These are phyloP conservation scores for Abrostola tripartita DNA, from an alignment of 2,888 invertebrate genomes.

Conservation along the genomic window DNA sequence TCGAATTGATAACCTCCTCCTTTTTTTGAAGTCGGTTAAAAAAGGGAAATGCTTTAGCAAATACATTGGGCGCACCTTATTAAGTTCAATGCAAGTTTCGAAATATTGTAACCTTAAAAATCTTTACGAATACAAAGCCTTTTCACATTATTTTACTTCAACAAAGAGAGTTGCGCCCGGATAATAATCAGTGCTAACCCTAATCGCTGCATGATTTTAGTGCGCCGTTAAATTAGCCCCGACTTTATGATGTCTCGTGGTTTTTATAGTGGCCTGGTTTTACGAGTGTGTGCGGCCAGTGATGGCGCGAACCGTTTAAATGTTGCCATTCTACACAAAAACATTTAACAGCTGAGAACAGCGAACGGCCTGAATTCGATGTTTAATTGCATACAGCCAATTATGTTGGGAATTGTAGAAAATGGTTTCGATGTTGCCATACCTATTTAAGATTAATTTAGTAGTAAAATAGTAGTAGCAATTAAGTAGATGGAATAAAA, in stretches of 20 bases:
- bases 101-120: too few relatives aligned
- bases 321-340: slow-evolving; percentile 34
- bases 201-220: slow-evolving; percentile 43
- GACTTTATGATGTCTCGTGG: slow-evolving; percentile 50
- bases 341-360: slow-evolving; percentile 35
- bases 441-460: neutral
- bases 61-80: too few relatives aligned
- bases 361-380: slow-evolving; percentile 19
- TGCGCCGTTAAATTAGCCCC: slow-evolving; percentile 50
- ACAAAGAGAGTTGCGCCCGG: slow-evolving; percentile 10
- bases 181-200: slow-evolving; percentile 40
- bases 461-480: too few relatives aligned
- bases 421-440: neutral
- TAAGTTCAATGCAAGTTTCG: too few relatives aligned
- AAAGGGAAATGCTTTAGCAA: too few relatives aligned
- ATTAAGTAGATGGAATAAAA: too few relatives aligned
- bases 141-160: neutral
- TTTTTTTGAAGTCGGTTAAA: too few relatives aligned
- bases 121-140: too few relatives aligned
- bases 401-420: slow-evolving; percentile 1
- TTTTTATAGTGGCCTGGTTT: slow-evolving; percentile 55
- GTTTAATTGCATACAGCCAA: slow-evolving; percentile 3
- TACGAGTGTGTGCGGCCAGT: slow-evolving; percentile 42
- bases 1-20: too few relatives aligned
- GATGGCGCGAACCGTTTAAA: slow-evolving; percentile 37